Base-by-base conservation (phyloP, 2,797 vertebrate genomes). In the Cyprinodon diabolis region DNA sequence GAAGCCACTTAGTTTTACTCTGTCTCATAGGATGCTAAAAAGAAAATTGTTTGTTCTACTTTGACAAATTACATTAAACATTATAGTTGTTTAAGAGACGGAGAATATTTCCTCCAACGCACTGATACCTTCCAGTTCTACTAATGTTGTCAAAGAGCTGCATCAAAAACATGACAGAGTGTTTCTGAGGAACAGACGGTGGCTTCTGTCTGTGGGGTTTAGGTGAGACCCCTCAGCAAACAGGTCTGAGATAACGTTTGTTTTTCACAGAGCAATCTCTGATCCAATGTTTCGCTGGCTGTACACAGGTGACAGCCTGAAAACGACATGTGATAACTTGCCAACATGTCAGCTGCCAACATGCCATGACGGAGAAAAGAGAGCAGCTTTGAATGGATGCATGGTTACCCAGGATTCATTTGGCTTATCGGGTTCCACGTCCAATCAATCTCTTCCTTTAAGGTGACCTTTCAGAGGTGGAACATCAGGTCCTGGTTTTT, bases 271-370 rank as follows among this genome's bases (percentile, higher is more conserved):
- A 65, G 3, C n/a, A 11, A 21, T n/a, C 60, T 63, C 60, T 13
- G 45, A 35, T 21, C 19, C 51, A 35, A 67, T 12, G 66, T 30
- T 25, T 58, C 14, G 21, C 55, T 10, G n/a, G 12, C 6, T 23
- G 23, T 40, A 23, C 43, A 25, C 23, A 4, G 37, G 54, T 35
- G 30, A 40, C n/a, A 63, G 82, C n/a, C 71, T 80, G 13, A 63
- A 23, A 11, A 54, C 62, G 71, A 56, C 78, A 79, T 60, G 65
- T 75, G 57, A 84, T 47, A 45, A 52, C 30, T 21, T 40, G 19
- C 58, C 10, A 62, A 12, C 19, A 62, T 43, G 40, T 43, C 40
- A 4, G 15, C 9, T 62, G 37, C 37, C 35, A 37, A 17, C 15
- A 35, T 58, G 30, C 30, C 58, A 63, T 43, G 40, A 43, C 40